A percentile compares a stretch with the other conserved stretches of the same genome.
Conservation (phyloP, 2,113 vertebrate species). For the Motacilla alba region DNA sequence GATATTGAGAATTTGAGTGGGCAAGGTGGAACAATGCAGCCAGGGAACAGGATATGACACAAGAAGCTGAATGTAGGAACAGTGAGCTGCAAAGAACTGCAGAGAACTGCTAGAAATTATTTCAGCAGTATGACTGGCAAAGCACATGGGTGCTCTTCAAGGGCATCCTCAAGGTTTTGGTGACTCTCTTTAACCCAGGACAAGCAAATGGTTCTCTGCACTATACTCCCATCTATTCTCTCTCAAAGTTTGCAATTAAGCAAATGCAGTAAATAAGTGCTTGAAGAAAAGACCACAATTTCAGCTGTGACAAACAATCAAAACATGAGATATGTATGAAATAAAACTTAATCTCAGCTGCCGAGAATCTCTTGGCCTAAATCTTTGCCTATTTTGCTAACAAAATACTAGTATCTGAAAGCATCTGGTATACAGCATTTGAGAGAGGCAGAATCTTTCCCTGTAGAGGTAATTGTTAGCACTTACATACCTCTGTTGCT, state of each 20-base stretch:
- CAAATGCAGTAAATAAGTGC: neutral
- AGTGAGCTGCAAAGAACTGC: neutral
- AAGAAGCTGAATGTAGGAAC: neutral
- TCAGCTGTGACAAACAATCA: neutral
- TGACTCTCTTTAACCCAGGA: neutral
- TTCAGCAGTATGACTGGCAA: neutral
- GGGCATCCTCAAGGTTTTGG: neutral
- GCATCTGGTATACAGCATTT: neutral
- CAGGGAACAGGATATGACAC: neutral
- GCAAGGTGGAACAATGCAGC: neutral
- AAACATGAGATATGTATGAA: neutral
- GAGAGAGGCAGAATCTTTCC: neutral
- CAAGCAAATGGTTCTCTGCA: neutral
- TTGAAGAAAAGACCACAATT: neutral
- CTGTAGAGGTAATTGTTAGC: neutral
- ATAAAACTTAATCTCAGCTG: neutral
- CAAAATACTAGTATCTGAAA: neutral
- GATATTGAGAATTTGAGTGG: neutral
- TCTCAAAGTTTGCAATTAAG: neutral
- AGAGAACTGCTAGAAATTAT: neutral
- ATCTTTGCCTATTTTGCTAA: neutral
- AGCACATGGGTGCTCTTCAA: neutral
- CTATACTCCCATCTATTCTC: neutral
- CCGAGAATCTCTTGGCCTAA: neutral
- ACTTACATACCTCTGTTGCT: slow-evolving; percentile 78